Percentiles rank a stretch among this genome's conserved stretches.
Conservation (phyloP, 2,113 vertebrate genomes). For the Dasyornis broadbenti region DNA sequence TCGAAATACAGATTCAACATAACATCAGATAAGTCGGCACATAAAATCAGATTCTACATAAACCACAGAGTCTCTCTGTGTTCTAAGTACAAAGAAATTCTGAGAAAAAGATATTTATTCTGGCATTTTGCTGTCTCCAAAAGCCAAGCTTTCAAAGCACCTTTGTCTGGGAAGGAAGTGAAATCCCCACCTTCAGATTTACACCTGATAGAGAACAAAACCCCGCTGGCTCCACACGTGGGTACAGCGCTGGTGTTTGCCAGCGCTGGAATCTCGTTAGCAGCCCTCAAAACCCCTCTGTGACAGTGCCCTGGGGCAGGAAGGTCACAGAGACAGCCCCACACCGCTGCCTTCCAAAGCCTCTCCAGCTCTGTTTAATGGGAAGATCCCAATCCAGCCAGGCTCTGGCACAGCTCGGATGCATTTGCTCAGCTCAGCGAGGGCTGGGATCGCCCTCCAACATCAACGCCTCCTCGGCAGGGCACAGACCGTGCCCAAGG, state of each 20-base stretch:
- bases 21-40: background rate
- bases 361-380: background rate
- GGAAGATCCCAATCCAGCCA: no score
- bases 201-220: rapidly evolving
- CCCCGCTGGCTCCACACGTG: rapidly evolving
- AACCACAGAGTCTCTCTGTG: background rate
- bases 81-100: background rate
- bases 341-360: rapidly evolving
- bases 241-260: rapidly evolving
- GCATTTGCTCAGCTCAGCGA: no score
- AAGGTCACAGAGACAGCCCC: background rate
- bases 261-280: rapidly evolving
- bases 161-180: background rate
- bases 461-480: rapidly evolving
- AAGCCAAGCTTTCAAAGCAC: background rate
- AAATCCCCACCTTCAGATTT: background rate
- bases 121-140: background rate
- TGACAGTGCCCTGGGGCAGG: background rate
- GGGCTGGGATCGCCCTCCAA: no score
- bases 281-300: no score
- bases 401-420: no score
- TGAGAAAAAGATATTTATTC: background rate
- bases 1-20: background rate
- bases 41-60: background rate
- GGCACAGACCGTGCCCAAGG: rapidly evolving